Evolutionary conservation across 2,888 invertebrate genomes (phyloP).

Genomic region (Ormyrus rosae): DNA sequence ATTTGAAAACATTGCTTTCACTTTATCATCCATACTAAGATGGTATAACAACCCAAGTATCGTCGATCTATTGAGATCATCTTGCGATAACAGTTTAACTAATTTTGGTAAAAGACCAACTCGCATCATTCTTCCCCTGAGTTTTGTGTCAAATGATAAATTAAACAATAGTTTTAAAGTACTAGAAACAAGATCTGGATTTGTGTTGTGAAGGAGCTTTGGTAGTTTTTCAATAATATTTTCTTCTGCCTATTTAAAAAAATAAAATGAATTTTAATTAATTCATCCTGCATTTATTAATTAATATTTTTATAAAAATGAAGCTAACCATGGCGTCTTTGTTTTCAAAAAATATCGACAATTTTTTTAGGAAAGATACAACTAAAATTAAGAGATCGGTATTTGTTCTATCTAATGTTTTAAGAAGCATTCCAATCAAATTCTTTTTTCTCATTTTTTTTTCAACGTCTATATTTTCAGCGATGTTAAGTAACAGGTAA

Average conservation of each 20-base stretch:
- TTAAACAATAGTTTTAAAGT: constrained; percentile 94
- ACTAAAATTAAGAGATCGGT: constrained; percentile 92
- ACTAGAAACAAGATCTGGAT: constrained; percentile 86
- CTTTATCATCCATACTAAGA: constrained; percentile 95
- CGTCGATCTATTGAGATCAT: constrained; percentile 86
- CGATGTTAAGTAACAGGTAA: constrained; percentile 94
- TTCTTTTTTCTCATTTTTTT: constrained; percentile 98
- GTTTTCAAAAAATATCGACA: constrained; percentile 95
- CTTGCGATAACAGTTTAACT: constrained; percentile 85
- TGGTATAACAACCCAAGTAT: constrained; percentile 93
- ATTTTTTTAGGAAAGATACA: constrained; percentile 95
- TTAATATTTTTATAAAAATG: too few species aligned
- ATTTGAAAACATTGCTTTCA: constrained; percentile 94
- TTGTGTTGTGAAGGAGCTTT: constrained; percentile 82
- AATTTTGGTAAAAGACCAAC: constrained; percentile 92
- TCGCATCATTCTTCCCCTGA: constrained; percentile 92
- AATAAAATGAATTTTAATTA: constrained; percentile 42
- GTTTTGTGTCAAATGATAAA: constrained; percentile 93
- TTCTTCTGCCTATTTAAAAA: constrained; percentile 78
- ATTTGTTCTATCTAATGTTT: constrained; percentile 92
- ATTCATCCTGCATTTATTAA: neutral
- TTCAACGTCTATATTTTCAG: constrained; percentile 96
- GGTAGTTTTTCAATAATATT: constrained; percentile 90
- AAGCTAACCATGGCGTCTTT: constrained; percentile 83
- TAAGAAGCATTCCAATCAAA: constrained; percentile 90